These are phyloP conservation scores for Zingel zingel DNA, from an alignment of 2,113 vertebrate species.

Conservation along the genomic window DNA sequence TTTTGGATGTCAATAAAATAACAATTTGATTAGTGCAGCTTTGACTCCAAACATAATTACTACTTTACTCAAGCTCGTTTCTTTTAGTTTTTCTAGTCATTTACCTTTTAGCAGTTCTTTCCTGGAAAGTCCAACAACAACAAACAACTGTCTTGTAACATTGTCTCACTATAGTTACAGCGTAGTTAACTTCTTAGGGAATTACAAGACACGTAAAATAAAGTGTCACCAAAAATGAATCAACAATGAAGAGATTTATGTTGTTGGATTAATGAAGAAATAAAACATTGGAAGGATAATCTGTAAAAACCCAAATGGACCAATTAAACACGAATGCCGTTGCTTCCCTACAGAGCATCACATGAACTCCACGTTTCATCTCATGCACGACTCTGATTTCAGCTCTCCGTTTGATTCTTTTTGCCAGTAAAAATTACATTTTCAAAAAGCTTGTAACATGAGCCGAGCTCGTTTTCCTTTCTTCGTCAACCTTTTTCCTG, in stretches of 20 bases:
- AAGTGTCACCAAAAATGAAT: not conserved
- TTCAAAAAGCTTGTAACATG: not conserved
- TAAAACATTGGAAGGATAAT: not conserved
- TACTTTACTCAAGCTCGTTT: not conserved
- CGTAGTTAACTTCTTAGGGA: not conserved
- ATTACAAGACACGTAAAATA: not conserved
- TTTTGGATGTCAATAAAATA: not conserved
- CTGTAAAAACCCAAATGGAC: not conserved
- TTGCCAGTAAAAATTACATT: not conserved
- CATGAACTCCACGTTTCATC: not conserved
- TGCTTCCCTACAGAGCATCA: constrained; percentile 3
- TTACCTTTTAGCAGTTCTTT: not conserved
- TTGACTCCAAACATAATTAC: not conserved
- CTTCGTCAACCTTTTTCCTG: not conserved
- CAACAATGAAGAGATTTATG: not conserved
- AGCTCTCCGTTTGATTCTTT: not conserved
- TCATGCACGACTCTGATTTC: not conserved
- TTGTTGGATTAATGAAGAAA: not conserved
- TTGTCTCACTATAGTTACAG: not conserved
- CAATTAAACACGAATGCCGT: not conserved
- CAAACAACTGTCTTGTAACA: not conserved
- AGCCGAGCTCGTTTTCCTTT: not conserved
- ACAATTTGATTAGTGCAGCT: not conserved
- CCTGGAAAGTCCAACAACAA: not conserved
- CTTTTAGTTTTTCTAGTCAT: not conserved